Evolutionary conservation across 2,113 vertebrate species (phyloP).

Genomic region (Anseranas semipalmata): DNA sequence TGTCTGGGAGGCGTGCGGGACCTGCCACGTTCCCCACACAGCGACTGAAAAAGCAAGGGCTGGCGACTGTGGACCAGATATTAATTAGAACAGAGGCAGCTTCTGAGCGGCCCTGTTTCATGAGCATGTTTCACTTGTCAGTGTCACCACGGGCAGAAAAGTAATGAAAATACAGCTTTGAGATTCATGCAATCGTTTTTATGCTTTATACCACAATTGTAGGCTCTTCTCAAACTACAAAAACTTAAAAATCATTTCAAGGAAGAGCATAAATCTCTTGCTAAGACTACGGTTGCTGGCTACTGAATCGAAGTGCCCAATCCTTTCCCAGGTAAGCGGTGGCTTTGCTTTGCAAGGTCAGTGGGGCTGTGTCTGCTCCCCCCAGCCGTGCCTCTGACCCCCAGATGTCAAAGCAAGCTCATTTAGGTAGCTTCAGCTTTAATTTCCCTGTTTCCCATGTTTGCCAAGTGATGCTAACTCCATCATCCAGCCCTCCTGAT

Average conservation of each 20-base stretch:
- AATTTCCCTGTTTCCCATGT: neutral
- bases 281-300: neutral
- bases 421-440: neutral
- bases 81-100: neutral
- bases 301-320: neutral
- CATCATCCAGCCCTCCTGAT: neutral
- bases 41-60: neutral
- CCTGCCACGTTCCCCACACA: neutral
- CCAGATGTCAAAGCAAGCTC: neutral
- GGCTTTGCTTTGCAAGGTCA: neutral
- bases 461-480: neutral
- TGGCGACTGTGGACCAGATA: rapidly evolving
- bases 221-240: neutral
- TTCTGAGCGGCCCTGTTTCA: neutral
- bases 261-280: neutral
- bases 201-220: neutral
- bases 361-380: neutral
- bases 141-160: neutral
- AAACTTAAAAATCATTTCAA: neutral
- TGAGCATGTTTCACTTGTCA: neutral
- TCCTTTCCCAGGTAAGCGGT: neutral
- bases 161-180: neutral
- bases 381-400: neutral
- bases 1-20: neutral
- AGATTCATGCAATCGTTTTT: neutral